Evolutionary conservation across 2,888 invertebrate genomes (phyloP), one percentile per base, ranked within the genome.

Genomic region (Drosophila mimetica): DNA sequence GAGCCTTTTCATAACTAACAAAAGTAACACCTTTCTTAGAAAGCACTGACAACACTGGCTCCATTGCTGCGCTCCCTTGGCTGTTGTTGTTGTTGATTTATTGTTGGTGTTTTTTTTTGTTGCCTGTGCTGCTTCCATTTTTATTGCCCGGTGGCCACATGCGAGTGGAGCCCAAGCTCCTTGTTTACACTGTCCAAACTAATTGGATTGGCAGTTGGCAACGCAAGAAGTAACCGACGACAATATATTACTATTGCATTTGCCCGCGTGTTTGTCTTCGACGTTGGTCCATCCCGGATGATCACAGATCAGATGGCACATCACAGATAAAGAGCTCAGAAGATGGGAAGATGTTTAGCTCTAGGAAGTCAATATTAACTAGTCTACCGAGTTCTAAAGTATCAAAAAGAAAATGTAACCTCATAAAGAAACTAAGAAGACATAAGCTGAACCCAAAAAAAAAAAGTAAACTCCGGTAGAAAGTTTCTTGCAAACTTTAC

Each of bases 121-220:
- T 61, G 61, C 16, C 48, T 50, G 70, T 70, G 59, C 63, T 71
- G 71, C 59, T 77, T 72, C 57, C 73, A 78, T 76, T 79, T 82
- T 82, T 76, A 79, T 79, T 82, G 74, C 77, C 83, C 63, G 50
- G 57, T 81, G 75, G 79, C 77, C 63, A 70, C 57, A 75, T 18
- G 47, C 55, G 47, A 46, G 42, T 52, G 54, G 51, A 54, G 66
- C 47, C 53, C 61, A 18, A 42, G 59, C 57, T 32, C 41, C 66
- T 65, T 79, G 84, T 80, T 84, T 81, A 70, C 82, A 74, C 82
- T 66, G 82, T 74, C 74, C 72, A 78, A 72, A 72, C 76, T 85
- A 81, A 85, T 81, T 81, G 80, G 80, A 85, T 82, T 81, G 85
- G 46, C 79, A 72, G 72, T 70, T 67, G 48, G 58, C 57, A 67